Conservation (phyloP, 2,113 vertebrate genomes). For the Prunella himalayana region DNA sequence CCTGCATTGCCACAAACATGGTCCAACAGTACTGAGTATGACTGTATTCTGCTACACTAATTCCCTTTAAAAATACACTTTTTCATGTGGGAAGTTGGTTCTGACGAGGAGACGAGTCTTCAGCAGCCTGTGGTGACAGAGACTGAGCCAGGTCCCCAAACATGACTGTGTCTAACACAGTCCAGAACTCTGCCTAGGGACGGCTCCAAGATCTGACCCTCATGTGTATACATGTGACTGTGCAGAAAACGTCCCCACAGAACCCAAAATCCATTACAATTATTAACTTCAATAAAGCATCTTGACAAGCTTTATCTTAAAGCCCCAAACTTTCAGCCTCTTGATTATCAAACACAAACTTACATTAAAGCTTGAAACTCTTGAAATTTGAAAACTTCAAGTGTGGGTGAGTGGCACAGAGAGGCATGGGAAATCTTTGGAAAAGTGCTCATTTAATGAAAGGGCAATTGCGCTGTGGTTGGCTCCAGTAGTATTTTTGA, state of each 20-base stretch:
- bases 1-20: background rate
- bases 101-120: background rate
- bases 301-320: background rate
- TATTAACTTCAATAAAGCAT: background rate
- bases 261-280: background rate
- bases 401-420: accelerated
- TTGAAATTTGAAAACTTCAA: background rate
- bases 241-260: background rate
- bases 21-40: accelerated
- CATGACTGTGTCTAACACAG: background rate
- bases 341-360: accelerated
- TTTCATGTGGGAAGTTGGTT: background rate
- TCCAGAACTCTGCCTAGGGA: background rate
- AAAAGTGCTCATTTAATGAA: background rate
- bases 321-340: background rate
- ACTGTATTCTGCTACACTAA: background rate
- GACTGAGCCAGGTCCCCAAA: background rate
- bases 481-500: background rate
- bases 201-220: background rate
- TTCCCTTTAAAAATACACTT: background rate
- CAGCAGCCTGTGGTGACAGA: background rate
- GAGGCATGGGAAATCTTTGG: background rate
- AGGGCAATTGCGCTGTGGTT: background rate
- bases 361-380: background rate
- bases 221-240: accelerated